Evolutionary conservation across 2,113 vertebrate species (phyloP), one percentile per base, ranked within the genome.

Genomic region (Chinchilla lanigera): DNA sequence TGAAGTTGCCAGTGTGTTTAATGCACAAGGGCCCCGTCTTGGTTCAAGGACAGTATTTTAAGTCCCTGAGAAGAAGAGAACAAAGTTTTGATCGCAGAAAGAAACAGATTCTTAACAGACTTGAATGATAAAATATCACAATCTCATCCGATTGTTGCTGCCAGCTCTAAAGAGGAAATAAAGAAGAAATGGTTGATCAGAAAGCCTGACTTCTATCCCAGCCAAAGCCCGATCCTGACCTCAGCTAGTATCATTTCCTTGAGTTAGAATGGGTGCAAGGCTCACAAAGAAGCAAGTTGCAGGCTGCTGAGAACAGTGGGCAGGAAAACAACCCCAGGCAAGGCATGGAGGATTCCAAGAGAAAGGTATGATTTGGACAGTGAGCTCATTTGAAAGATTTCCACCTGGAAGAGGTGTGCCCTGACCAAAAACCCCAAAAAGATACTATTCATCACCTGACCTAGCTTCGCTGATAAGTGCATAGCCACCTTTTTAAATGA

Each of bases 41-140:
- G 4, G 96, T 98, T 98, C 98, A 98, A 98, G 98, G 97, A 98
- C 95, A 82, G 71, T 84, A 96, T 98, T 98, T 97, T 97, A 98
- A 97, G 97, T 97, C 63, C 38, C 80, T 16, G n/a, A 89, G 89
- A 97, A 97, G 92, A 98, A 2, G 38, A 80, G 86, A 98, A 96
- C 92, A 95, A 97, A 97, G 97, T 98, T 97, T 97, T 94, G 89
- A 97, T 97, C 16, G 35, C 96, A 83, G 28, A 95, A 97, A 97
- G 96, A 98, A 97, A 95, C 89, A 93, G 96, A 97, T 95, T 96
- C 96, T 96, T 98, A 93, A 90, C 94, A 97, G 95, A 96, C 96
- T 91, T 97, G 96, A 97, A 90, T 98, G 97, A 97, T 96, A 97
- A 98, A 96, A 97, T 84, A 95, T 94, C 93, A 95, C 63, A 95